Conservation (phyloP, 1,140 invertebrate genomes). For the Hypsibius dujardini region DNA sequence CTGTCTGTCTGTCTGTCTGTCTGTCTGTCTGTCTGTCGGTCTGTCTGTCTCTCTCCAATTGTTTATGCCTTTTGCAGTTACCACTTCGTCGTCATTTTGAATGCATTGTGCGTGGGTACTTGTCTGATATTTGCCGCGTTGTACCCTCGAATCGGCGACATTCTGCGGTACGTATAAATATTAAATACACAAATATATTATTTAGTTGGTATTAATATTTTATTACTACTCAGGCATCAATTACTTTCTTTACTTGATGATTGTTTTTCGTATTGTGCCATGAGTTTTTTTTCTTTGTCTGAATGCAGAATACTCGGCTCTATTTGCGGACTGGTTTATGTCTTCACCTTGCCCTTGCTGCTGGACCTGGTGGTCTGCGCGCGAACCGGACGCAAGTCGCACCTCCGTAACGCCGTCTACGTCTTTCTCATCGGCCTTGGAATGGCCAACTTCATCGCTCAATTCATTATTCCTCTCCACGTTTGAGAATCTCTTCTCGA, state of each 20-base stretch:
- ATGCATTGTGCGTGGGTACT: conserved; percentile 30
- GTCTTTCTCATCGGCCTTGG: conserved; percentile 14
- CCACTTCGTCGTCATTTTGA: conserved; percentile 33
- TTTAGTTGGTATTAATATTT: neutral
- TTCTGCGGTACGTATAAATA: conserved; percentile 31
- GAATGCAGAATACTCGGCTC: conserved; percentile 35
- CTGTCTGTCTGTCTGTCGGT: conserved; percentile 18
- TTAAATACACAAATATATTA: conserved; percentile 18
- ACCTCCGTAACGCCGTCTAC: neutral
- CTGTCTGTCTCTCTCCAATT: neutral
- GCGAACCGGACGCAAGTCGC: conserved; percentile 28
- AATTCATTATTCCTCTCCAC: conserved; percentile 5
- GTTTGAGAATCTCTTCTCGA: too few species aligned
- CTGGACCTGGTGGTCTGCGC: conserved; percentile 31
- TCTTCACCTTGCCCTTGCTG: conserved; percentile 35
- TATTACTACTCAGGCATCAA: conserved; percentile 11
- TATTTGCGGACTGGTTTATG: conserved; percentile 36
- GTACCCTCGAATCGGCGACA: conserved; percentile 36
- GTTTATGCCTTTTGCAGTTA: conserved; percentile 29
- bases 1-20: conserved; percentile 18
- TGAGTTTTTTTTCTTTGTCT: neutral
- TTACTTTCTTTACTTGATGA: too few species aligned
- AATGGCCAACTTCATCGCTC: conserved; percentile 12
- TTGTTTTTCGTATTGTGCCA: too few species aligned
- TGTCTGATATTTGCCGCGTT: conserved; percentile 36